phyloP scores from a whole-genome alignment of 2,113 vertebrate species.

The Dendropsophus ebraccatus region DNA sequence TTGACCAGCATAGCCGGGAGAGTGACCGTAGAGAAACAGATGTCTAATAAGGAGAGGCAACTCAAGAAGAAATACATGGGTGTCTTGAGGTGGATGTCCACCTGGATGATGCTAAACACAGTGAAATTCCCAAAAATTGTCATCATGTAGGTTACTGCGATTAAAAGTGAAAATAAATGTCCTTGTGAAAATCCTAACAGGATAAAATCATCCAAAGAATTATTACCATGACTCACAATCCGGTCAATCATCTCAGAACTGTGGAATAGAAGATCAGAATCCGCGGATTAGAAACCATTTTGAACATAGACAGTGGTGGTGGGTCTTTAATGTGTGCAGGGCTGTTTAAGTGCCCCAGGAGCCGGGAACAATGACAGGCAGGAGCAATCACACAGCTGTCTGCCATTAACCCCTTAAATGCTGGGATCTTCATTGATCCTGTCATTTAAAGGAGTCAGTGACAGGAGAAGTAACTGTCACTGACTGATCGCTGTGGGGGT shows the following conservation, averaged over 20 bases:
- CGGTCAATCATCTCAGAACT: not conserved
- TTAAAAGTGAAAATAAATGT: not conserved
- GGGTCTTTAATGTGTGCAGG: too few relatives aligned
- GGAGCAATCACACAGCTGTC: too few relatives aligned
- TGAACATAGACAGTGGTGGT: too few relatives aligned
- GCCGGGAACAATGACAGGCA: too few relatives aligned
- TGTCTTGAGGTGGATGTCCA: conserved; percentile 57
- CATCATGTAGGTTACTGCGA: not conserved
- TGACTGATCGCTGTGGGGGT: too few relatives aligned
- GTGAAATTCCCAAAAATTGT: not conserved
- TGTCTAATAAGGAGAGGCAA: conserved; percentile 63
- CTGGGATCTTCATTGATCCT: too few relatives aligned
- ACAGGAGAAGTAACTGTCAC: too few relatives aligned
- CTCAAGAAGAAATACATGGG: conserved; percentile 65
- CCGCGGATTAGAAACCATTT: not conserved
- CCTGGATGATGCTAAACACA: conserved; percentile 10
- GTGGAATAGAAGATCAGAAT: not conserved
- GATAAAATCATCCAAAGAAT: not conserved
- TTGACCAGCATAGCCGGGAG: conserved; percentile 16
- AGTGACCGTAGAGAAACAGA: conserved; percentile 64
- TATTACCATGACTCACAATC: not conserved
- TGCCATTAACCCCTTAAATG: too few relatives aligned
- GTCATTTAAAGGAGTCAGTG: too few relatives aligned
- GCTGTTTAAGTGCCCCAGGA: too few relatives aligned
- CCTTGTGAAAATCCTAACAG: not conserved